Base-by-base conservation (phyloP, 2,888 invertebrate genomes). In the Dryococelus australis region DNA sequence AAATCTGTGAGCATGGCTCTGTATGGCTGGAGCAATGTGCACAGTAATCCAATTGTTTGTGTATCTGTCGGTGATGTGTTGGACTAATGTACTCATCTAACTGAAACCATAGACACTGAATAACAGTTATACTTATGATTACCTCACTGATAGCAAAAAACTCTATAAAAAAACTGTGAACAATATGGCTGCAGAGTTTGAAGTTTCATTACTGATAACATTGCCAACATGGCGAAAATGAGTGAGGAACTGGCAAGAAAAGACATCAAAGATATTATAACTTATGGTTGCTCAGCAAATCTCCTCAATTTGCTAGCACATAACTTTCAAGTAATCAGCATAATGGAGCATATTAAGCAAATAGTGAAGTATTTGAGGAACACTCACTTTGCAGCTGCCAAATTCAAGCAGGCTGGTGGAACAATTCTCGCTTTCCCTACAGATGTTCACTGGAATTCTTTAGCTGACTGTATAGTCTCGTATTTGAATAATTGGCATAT, bases 401-500 rank as follows among this genome's bases (percentile, higher is more conserved):
- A 47, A 24, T 87, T 85, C 65, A 47, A 84, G 43, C 84, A 85
- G 53, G n/a, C 43, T 2, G 87, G 4, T 35, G 87, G 53, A 84
- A 87, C 84, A 85, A 47, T 47, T 47, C 43, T 43, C 43, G 85
- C n/a, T 85, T 47, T 85, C 24, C 47, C 47, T 51, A 85, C 47
- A 51, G n/a, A n/a, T n/a, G n/a, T n/a, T n/a, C n/a, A n/a, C n/a
- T n/a, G n/a, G n/a, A n/a, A n/a, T n/a, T n/a, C n/a, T n/a, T n/a
- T n/a, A n/a, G 43, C 43, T 1, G 51, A 47, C 16, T 16, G 43
- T 85, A 47, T 86, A 78, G 5, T 0, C 35, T 85, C 85, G 13
- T 87, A 87, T 84, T 87, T 83, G 27, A 87, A 53, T 27, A 87
- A 85, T 27, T 85, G 84, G 87, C 87, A 47, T 28, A 87, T 85